Base-by-base conservation (phyloP, 2,797 vertebrate species). In the Neosilurus hyrtlii region DNA sequence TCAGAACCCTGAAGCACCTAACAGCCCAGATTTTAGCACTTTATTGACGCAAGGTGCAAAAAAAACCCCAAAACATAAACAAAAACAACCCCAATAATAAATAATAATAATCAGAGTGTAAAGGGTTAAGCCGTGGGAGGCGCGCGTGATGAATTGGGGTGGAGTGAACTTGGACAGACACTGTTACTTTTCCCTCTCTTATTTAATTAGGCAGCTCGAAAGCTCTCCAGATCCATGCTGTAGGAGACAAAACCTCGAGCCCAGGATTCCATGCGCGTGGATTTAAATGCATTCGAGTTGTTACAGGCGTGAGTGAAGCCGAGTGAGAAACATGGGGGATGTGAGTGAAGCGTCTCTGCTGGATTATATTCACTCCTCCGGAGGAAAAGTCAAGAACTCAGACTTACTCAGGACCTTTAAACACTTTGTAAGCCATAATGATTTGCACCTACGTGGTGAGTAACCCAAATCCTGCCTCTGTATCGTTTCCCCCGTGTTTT, bases 361-460 rank as follows among this genome's bases (percentile, higher is more conserved):
- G 93, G 93, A 94, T 77, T 95, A 94, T 82, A 92, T 95, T 87
- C 89, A 68, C 84, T 91, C 87, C 65, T 79, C 88, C 67, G 94
- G 93, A 86, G 95, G 92, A 88, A 93, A 91, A 90, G 94, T 95
- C 9, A 91, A 77, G 89, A 95, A 95, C 24, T 90, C 94, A 65
- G 94, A 94, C 0, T 84, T 95, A 20, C 86, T 95, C 83, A 93
- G 82, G 90, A 94, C 90, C 20, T 95, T 92, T 87, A 95, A 94
- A 87, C 91, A 92, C 18, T 94, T 94, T 70, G 94, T 95, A 83
- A 94, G 91, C 84, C 94, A 95, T 84, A 87, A 76, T 83, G 94
- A 95, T 90, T 24, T 87, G 87, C 92, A 93, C 59, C 52, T 94
- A 1, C 94, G 95, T 30, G 94, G 95, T 95, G 85, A 95, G 94